Base-by-base conservation (phyloP, 2,888 invertebrate species). In the Phalera bucephala region DNA sequence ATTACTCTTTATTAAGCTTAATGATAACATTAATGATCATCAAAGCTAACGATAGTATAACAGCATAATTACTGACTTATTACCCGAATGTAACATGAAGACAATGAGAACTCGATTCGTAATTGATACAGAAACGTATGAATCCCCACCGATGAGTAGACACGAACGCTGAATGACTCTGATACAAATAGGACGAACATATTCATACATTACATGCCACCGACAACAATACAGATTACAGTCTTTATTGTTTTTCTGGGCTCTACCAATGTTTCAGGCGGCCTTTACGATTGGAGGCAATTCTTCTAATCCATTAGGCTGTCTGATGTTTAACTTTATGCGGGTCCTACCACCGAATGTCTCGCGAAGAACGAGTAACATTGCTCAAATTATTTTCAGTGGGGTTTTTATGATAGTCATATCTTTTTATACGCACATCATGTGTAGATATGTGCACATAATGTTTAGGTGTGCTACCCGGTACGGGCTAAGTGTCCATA, bases 361-460 rank as follows among this genome's bases (percentile, higher is more conserved):
- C 84, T 83, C 84, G 72, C 77, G 76, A 68, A 80, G 76, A 78
- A 74, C 83, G 84, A 80, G 69, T 79, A 83, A 80, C 81, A 80
- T 85, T 75, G 77, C 85, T 84, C 82, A 87, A 87, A 88, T 88
- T 86, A 88, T 88, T 88, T 87, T 82, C 82, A 82, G 80, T 83
- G 74, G 76, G 70, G 77, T 72, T 88, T 84, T 89, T 89, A 89
- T 73, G 87, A 82, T 80, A 80, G 86, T 74, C 80, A 77, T 89
- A 87, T 89, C 82, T 87, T 89, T 88, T 89, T 89, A 89, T 81
- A 85, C 77, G 68, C 80, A 77, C 85, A 82, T 88, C 79, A 83
- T 84, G 75, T 72, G 75, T 80, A 83, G 80, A 81, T 79, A 82
- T 79, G 85, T 72, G 76, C 80, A 80, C 81, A 78, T 87, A 79